phyloP scores from a whole-genome alignment of 2,113 vertebrate genomes.

The Hypocryptadius cinnamomeus region DNA sequence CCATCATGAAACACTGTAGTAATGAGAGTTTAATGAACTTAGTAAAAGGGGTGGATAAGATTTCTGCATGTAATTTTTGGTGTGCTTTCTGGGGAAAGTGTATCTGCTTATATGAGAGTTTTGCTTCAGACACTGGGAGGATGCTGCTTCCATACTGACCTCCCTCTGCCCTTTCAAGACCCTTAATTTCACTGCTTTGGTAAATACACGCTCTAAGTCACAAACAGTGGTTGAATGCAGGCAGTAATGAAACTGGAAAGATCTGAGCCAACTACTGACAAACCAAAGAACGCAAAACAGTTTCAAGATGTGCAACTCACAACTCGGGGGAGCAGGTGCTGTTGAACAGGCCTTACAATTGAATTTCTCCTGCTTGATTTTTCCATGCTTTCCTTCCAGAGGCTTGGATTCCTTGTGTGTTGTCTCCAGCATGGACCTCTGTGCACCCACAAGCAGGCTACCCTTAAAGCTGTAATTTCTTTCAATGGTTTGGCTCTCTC shows the following conservation, averaged over 20 bases:
- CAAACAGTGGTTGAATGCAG: background rate
- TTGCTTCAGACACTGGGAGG: background rate
- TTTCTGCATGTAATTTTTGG: background rate
- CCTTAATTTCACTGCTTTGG: background rate
- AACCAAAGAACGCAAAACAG: background rate
- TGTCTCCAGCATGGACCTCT: background rate
- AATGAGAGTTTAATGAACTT: background rate
- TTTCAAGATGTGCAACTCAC: background rate
- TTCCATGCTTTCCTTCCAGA: background rate
- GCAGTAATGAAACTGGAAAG: background rate
- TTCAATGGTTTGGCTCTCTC: background rate
- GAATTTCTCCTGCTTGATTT: fast-evolving
- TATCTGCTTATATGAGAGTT: background rate
- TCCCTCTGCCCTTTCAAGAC: background rate
- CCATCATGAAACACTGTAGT: background rate
- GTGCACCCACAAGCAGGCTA: background rate
- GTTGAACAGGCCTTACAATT: background rate
- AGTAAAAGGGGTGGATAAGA: background rate
- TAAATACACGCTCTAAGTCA: background rate
- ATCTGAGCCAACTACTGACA: background rate
- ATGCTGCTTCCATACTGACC: background rate
- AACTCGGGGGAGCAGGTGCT: background rate
- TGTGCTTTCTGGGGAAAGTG: background rate
- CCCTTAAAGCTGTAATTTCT: background rate
- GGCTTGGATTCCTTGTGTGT: background rate